Base-by-base conservation (phyloP, 2,888 invertebrate species). In the Blastobasis adustella region DNA sequence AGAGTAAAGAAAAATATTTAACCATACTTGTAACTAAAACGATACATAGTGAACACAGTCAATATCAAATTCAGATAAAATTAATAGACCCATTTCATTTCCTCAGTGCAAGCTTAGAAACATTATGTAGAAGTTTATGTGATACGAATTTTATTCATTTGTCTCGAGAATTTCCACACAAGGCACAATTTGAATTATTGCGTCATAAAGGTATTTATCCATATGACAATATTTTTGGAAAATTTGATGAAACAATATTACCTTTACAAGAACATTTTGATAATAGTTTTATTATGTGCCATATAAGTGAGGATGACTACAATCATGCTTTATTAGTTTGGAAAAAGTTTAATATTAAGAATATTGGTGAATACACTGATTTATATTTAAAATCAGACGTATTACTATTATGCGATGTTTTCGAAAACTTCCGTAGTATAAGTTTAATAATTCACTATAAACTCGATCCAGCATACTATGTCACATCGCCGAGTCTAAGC, bases 341-440 rank as follows among this genome's bases (percentile, higher is more conserved):
- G 67, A 10, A 54, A n/a, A 41, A 51, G 41, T 70, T 69, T 54
- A 9, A 58, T 5, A 59, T 63, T 51, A 47, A 54, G 36, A 62
- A 53, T 37, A 55, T 75, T 46, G 51, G 53, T 5, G 63, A 72
- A 44, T 73, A 75, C 53, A 60, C 60, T 4, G 62, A 71, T 53
- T 49, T 69, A 10, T 73, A 72, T 55, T 55, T 66, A 10, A 66
- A 69, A 60, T 63, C 63, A 10, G 67, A 71, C 50, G 69, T 70
- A 4, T 48, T 69, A 48, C 41, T 74, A 5, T 52, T 76, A 39
- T 58, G 60, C 23, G 71, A 76, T 51, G 54, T 71, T 10, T 71
- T 73, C 56, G 70, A 75, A 66, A 70, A 70, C 50, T 71, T 71
- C 52, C 54, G 73, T 49, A 48, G 56, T 10, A n/a, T 66, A 4